These are phyloP conservation scores for Neodon shergylaensis DNA, from an alignment of 2,113 vertebrate species.

Conservation along the genomic window DNA sequence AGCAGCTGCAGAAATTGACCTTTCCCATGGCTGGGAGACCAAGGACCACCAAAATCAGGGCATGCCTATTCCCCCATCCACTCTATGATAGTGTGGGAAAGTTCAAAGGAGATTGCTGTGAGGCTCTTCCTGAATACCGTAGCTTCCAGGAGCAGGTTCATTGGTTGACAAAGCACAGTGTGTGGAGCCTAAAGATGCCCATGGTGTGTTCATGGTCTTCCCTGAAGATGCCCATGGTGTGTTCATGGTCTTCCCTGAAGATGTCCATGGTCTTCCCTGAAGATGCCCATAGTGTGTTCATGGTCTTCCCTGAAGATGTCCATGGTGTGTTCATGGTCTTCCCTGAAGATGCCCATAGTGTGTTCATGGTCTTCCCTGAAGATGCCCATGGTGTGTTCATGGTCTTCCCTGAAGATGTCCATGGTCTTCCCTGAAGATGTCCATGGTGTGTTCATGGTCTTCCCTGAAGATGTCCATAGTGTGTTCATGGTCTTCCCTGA, in stretches of 20 bases:
- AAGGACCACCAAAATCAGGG: not conserved
- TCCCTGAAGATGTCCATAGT: not conserved
- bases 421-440: rapidly evolving
- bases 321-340: not conserved
- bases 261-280: not conserved
- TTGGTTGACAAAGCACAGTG: not conserved
- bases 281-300: not conserved
- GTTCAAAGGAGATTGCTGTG: not conserved
- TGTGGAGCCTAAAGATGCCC: not conserved
- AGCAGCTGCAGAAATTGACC: slow-evolving; percentile 54
- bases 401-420: not conserved
- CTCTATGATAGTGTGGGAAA: not conserved
- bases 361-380: not conserved
- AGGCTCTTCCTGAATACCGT: not conserved
- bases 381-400: not conserved
- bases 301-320: not conserved
- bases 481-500: not conserved
- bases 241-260: not conserved
- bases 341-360: rapidly evolving
- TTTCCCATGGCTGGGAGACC: slow-evolving; percentile 28
- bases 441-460: not conserved
- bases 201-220: not conserved
- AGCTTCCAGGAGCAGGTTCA: not conserved
- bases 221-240: not conserved
- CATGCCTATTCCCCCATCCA: not conserved